phyloP scores from a whole-genome alignment of 2,888 invertebrate genomes.

The Chirona hameri region DNA sequence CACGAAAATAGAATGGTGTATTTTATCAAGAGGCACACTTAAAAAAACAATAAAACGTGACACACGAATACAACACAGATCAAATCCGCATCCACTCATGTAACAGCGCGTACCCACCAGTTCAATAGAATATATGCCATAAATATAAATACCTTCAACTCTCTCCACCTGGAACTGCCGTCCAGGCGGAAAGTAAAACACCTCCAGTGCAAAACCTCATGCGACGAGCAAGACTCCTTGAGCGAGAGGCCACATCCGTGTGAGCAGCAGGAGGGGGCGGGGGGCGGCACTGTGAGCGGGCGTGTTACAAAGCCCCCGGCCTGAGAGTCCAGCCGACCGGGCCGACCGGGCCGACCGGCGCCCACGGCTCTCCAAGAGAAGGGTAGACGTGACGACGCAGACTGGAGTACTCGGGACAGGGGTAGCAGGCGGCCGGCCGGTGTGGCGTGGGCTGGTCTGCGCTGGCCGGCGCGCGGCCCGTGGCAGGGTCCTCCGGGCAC shows the following conservation, averaged over 20 bases:
- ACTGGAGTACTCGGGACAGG: background rate
- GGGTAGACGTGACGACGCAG: background rate
- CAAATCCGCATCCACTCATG: background rate
- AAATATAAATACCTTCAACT: background rate
- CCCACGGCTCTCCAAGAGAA: background rate
- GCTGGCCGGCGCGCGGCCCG: background rate
- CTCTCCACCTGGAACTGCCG: background rate
- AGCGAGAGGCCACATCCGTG: background rate
- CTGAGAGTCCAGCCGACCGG: background rate
- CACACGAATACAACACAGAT: background rate
- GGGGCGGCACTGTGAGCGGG: background rate
- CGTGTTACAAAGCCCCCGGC: background rate
- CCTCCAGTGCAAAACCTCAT: background rate
- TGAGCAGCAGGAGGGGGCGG: background rate
- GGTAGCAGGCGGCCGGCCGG: background rate
- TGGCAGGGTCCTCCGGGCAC: background rate
- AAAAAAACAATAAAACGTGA: slow-evolving; percentile 1
- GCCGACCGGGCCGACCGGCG: background rate
- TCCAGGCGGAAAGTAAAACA: background rate
- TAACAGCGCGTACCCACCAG: background rate
- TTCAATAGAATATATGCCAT: background rate
- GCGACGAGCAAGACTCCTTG: background rate
- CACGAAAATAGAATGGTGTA: background rate
- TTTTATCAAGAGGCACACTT: background rate
- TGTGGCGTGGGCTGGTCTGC: background rate